A percentile compares a stretch with the other conserved stretches of the same genome.
These are phyloP conservation scores for Mormyrops boulengeri DNA, from an alignment of 2,797 vertebrate genomes.

Conservation along the genomic window DNA sequence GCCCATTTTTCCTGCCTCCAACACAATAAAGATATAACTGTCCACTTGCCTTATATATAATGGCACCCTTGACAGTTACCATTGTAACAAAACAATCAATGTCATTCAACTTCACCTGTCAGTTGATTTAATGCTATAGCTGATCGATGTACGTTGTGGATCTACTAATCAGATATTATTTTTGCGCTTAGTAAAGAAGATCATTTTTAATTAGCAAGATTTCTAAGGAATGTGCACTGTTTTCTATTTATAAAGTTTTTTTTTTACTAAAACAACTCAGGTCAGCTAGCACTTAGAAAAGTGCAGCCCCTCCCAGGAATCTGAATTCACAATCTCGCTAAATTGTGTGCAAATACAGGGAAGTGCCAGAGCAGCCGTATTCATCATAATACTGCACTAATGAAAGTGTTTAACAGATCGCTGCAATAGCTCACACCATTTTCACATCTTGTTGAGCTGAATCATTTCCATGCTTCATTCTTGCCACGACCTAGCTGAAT, in stretches of 20 bases:
- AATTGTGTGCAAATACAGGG: not conserved
- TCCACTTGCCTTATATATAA: not conserved
- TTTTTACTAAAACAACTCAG: not conserved
- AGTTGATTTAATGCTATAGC: not conserved
- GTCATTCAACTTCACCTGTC: not conserved
- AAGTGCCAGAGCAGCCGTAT: not conserved
- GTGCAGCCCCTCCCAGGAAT: not conserved
- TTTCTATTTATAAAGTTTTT: not conserved
- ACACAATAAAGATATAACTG: not conserved
- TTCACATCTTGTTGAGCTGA: not conserved
- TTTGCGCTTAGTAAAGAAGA: not conserved
- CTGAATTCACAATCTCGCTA: not conserved
- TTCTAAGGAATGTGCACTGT: not conserved
- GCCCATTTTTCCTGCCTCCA: not conserved
- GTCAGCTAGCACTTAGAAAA: not conserved
- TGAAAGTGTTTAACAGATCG: not conserved
- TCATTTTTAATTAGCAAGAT: not conserved
- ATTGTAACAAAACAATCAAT: not conserved
- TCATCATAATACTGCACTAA: not conserved
- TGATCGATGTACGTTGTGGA: not conserved
- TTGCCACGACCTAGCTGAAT: not conserved
- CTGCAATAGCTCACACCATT: not conserved
- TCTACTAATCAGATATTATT: not conserved
- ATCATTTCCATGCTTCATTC: not conserved
- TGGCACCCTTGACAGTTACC: not conserved